Conservation (phyloP, 2,113 vertebrate species). For the Cygnus atratus region DNA sequence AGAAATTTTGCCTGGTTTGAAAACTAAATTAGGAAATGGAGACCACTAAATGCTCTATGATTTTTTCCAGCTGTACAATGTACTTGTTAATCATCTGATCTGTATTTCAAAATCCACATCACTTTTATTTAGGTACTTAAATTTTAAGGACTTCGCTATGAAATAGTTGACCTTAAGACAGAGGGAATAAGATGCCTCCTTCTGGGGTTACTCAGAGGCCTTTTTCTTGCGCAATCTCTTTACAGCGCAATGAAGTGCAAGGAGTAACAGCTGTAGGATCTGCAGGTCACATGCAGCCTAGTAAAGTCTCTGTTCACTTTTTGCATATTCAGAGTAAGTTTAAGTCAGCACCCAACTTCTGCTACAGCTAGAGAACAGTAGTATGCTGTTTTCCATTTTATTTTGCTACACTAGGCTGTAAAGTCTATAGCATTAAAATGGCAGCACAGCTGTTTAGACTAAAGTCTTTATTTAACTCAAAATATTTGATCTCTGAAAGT, state of each 20-base stretch:
- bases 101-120: background rate
- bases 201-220: background rate
- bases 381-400: background rate
- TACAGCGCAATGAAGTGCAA: background rate
- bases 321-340: background rate
- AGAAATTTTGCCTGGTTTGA: background rate
- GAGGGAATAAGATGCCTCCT: background rate
- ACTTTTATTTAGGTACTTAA: background rate
- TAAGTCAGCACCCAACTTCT: background rate
- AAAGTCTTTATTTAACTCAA: constrained; percentile 26
- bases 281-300: background rate
- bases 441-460: constrained; percentile 11
- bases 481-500: background rate
- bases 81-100: background rate
- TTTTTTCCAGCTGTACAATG: background rate
- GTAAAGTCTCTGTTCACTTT: background rate
- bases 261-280: background rate
- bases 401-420: background rate
- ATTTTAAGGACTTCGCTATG: background rate
- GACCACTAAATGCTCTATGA: background rate
- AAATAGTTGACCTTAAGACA: background rate
- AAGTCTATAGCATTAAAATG: background rate
- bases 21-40: background rate
- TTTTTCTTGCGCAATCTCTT: background rate
- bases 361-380: background rate